Evolutionary conservation across 2,113 vertebrate species (phyloP).

Genomic region (Hippocampus abdominalis): DNA sequence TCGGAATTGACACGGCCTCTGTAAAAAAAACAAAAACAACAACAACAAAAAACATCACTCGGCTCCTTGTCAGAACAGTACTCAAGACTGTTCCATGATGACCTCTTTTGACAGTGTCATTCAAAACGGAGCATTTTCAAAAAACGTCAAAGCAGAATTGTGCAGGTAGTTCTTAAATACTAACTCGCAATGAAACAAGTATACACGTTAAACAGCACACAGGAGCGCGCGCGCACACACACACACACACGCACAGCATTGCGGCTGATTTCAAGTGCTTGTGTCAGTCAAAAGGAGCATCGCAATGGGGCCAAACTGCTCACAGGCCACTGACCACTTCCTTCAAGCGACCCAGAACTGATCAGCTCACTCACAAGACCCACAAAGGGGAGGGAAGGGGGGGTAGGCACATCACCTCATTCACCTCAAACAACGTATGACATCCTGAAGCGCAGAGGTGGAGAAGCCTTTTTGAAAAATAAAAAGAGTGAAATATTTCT

Average conservation of each 20-base stretch:
- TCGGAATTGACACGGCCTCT: too few species aligned
- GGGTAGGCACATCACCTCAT: constrained; percentile 7
- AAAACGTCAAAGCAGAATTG: background rate
- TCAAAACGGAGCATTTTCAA: background rate
- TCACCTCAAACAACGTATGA: constrained; percentile 6
- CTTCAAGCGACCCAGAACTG: constrained; percentile 47
- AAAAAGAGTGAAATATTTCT: too few species aligned
- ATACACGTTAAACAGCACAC: background rate
- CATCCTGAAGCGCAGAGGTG: background rate
- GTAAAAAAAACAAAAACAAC: too few species aligned
- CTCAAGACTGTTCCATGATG: too few species aligned
- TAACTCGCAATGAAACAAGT: background rate
- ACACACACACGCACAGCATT: background rate
- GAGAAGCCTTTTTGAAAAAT: background rate
- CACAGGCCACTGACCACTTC: constrained; percentile 74
- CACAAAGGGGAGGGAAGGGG: background rate
- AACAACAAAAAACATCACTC: too few species aligned
- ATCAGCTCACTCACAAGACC: constrained; percentile 20
- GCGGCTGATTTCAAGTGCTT: constrained; percentile 46
- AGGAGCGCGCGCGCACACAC: background rate
- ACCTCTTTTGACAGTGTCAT: too few species aligned
- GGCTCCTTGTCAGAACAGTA: too few species aligned
- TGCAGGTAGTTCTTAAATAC: background rate
- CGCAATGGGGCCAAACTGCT: constrained; percentile 59
- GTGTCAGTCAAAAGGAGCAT: constrained; percentile 55